phyloP scores from a whole-genome alignment of 1,140 invertebrate species.

The Monochamus saltuarius region DNA sequence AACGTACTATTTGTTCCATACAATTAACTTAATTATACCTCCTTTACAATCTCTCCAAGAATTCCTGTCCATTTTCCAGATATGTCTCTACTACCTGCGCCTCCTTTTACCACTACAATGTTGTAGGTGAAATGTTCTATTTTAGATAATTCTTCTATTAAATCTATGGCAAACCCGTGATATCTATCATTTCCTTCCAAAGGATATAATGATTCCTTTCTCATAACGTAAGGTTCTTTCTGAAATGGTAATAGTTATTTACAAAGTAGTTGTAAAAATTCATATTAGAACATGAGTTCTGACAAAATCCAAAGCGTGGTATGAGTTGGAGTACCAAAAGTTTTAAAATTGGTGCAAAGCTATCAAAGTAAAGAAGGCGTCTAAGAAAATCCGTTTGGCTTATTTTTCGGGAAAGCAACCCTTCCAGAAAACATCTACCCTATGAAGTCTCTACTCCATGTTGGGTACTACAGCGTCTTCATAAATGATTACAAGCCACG shows the following conservation, averaged over 20 bases:
- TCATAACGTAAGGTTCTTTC: conserved; percentile 80
- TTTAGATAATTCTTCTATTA: conserved; percentile 68
- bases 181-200: conserved; percentile 69
- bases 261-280: too few relatives aligned
- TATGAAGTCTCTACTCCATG: too few relatives aligned
- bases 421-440: too few relatives aligned
- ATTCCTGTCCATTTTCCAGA: conserved; percentile 82
- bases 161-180: conserved; percentile 85
- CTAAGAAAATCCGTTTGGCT: too few relatives aligned
- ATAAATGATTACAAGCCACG: too few relatives aligned
- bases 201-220: conserved; percentile 56
- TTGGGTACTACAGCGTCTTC: too few relatives aligned
- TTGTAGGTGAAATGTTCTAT: conserved; percentile 75
- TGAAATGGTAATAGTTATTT: conserved; percentile 44
- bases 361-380: too few relatives aligned
- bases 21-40: conserved; percentile 64
- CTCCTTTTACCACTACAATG: conserved; percentile 72
- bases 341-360: too few relatives aligned
- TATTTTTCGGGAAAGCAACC: too few relatives aligned
- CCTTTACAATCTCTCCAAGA: conserved; percentile 75
- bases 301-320: too few relatives aligned
- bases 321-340: too few relatives aligned
- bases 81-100: conserved; percentile 68
- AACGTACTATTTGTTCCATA: background rate
- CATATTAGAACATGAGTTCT: too few relatives aligned